Evolutionary conservation across 2,888 invertebrate species (phyloP).

Genomic region (Smittia aterrima): DNA sequence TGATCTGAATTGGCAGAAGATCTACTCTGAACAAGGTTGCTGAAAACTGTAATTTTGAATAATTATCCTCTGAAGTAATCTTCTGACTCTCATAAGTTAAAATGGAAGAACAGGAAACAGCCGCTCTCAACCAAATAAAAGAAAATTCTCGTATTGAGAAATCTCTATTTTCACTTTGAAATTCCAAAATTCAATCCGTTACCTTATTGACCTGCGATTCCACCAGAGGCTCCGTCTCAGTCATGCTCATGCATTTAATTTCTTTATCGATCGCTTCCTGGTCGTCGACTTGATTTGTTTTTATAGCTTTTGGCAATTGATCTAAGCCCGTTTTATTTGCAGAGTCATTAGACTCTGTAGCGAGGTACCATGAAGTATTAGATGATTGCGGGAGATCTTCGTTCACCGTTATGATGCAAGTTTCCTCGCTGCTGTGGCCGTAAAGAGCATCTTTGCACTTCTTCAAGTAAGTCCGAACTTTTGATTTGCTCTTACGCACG

Average conservation of each 20-base stretch:
- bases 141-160: neutral
- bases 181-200: constrained; percentile 19
- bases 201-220: constrained; percentile 40
- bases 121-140: neutral
- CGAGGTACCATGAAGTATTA: constrained; percentile 44
- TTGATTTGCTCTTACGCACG: constrained; percentile 52
- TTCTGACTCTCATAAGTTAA: neutral
- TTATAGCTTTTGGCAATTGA: constrained; percentile 34
- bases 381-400: constrained; percentile 38
- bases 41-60: neutral
- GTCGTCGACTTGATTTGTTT: constrained; percentile 36
- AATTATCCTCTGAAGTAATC: neutral
- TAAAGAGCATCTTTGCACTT: constrained; percentile 53
- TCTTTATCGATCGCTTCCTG: constrained; percentile 41
- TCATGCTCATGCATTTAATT: constrained; percentile 41
- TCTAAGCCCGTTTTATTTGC: neutral
- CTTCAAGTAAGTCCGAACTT: constrained; percentile 53
- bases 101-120: neutral
- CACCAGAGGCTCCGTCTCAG: constrained; percentile 36
- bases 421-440: constrained; percentile 45
- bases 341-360: constrained; percentile 33
- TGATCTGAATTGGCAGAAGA: neutral
- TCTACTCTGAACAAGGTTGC: neutral
- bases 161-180: constrained; percentile 29
- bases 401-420: constrained; percentile 42